Conservation (phyloP, 2,797 vertebrate genomes). For the Enteromius anoplus region DNA sequence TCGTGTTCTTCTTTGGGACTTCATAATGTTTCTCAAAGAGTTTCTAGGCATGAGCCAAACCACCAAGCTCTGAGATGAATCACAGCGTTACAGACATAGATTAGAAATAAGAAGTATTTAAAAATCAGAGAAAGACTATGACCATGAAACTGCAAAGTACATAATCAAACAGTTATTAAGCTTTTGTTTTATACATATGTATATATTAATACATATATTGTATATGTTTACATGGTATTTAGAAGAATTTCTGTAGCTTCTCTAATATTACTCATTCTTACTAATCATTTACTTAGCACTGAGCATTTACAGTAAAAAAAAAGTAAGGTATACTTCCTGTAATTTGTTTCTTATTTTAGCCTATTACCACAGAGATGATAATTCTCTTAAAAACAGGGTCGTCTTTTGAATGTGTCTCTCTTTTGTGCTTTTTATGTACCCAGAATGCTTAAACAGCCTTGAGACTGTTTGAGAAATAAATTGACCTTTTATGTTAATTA, state of each 20-base stretch:
- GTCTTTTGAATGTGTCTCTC: background rate
- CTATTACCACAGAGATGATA: background rate
- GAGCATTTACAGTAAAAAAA: background rate
- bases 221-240: background rate
- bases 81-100: background rate
- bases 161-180: background rate
- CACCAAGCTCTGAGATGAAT: background rate
- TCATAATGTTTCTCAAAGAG: background rate
- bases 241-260: background rate
- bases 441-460: background rate
- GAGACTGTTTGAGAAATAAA: background rate
- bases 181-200: background rate
- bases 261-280: background rate
- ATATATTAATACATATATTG: too few species aligned
- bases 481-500: background rate
- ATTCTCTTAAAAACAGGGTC: background rate
- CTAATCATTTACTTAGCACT: background rate
- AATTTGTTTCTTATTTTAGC: conserved; percentile 16
- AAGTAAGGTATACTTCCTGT: background rate
- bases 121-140: background rate
- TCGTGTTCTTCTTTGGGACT: background rate
- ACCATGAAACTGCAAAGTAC: background rate
- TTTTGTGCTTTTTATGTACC: background rate
- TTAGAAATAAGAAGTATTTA: background rate
- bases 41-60: background rate